Conservation (phyloP, 2,888 invertebrate species). For the Mythimna lalbum region DNA sequence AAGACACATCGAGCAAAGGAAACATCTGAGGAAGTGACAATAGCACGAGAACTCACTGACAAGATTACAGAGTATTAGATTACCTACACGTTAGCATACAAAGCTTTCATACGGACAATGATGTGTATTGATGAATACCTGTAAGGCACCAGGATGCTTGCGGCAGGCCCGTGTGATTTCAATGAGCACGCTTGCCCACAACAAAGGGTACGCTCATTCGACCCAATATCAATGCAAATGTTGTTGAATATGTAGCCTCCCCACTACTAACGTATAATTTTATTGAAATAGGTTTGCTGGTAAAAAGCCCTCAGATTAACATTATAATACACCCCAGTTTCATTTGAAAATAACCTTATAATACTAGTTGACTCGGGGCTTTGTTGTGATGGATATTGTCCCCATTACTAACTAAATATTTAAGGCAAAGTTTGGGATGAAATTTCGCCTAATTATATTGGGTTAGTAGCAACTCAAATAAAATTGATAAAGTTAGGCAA, state of each 20-base stretch:
- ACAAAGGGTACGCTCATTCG: slow-evolving; percentile 54
- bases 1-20: slow-evolving; percentile 14
- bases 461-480: slow-evolving; percentile 36
- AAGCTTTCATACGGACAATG: slow-evolving; percentile 30
- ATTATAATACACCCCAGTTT: slow-evolving; percentile 31
- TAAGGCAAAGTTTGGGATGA: slow-evolving; percentile 23
- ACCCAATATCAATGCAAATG: slow-evolving; percentile 62
- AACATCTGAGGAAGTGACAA: slow-evolving; percentile 8
- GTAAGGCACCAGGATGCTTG: slow-evolving; percentile 39
- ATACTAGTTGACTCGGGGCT: slow-evolving; percentile 36
- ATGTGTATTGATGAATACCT: slow-evolving; percentile 43
- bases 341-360: slow-evolving; percentile 30
- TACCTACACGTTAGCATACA: slow-evolving; percentile 5
- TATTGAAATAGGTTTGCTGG: slow-evolving; percentile 34
- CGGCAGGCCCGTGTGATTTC: slow-evolving; percentile 51
- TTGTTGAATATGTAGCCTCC: slow-evolving; percentile 35
- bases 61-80: slow-evolving; percentile 31
- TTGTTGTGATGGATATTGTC: slow-evolving; percentile 42
- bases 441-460: slow-evolving; percentile 40
- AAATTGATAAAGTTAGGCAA: slow-evolving; percentile 35
- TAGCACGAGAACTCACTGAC: slow-evolving; percentile 2
- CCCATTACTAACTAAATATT: slow-evolving; percentile 31
- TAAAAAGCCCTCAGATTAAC: slow-evolving; percentile 29
- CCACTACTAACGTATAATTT: slow-evolving; percentile 36
- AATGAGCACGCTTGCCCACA: slow-evolving; percentile 48